phyloP scores from a whole-genome alignment of 1,140 invertebrate genomes.

The Aphidius ervi region DNA sequence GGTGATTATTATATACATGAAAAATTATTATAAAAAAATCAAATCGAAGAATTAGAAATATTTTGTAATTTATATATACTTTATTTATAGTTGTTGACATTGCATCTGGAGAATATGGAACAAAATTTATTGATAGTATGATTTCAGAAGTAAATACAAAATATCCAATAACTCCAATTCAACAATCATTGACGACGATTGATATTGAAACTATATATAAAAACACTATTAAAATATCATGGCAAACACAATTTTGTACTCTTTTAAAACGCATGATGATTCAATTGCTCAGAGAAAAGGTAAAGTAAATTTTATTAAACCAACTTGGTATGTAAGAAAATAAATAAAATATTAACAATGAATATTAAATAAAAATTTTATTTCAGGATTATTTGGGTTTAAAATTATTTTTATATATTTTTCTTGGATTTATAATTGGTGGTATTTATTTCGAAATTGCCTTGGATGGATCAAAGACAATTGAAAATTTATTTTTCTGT shows the following conservation, averaged over 20 bases:
- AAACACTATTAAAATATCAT: slow-evolving; percentile 7
- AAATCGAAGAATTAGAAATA: background rate
- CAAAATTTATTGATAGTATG: slow-evolving; percentile 15
- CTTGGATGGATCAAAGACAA: slow-evolving; percentile 71
- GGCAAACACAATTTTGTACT: slow-evolving; percentile 10
- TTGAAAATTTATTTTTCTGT: slow-evolving; percentile 80
- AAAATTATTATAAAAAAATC: background rate
- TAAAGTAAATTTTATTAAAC: background rate
- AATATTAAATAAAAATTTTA: too few relatives aligned
- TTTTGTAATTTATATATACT: too few relatives aligned
- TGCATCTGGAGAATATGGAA: slow-evolving; percentile 18
- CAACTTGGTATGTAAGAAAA: too few relatives aligned
- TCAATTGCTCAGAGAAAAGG: slow-evolving; percentile 14
- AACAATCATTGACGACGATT: slow-evolving; percentile 1
- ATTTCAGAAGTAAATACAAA: slow-evolving; percentile 6
- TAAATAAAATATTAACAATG: too few relatives aligned
- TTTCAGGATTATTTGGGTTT: slow-evolving; percentile 68
- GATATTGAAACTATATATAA: background rate
- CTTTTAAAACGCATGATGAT: slow-evolving; percentile 19
- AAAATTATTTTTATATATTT: slow-evolving; percentile 63
- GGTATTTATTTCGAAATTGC: slow-evolving; percentile 67
- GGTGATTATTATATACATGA: slow-evolving; percentile 53
- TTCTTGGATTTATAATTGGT: slow-evolving; percentile 67
- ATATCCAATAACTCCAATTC: slow-evolving; percentile 12
- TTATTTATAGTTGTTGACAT: slow-evolving; percentile 16